Percentiles rank a stretch among this genome's conserved stretches.
Evolutionary conservation across 2,113 vertebrate species (phyloP).

Genomic region (Ramphastos sulfuratus): DNA sequence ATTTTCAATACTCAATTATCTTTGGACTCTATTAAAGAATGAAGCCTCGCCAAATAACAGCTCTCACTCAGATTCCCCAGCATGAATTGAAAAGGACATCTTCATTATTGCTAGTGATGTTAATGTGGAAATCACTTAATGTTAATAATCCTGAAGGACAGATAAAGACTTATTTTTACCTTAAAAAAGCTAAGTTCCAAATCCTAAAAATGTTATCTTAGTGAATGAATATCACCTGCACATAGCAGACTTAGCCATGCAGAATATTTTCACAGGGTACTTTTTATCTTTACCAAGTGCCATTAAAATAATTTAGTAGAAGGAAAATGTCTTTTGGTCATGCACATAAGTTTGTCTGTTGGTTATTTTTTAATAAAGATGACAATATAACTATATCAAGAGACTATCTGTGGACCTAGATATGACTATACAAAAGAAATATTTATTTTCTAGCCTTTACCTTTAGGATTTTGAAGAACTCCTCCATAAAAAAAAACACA

Average conservation of each 20-base stretch:
- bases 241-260: conserved; percentile 35
- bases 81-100: conserved; percentile 65
- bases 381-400: background rate
- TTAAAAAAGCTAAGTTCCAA: conserved; percentile 45
- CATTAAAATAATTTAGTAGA: conserved; percentile 44
- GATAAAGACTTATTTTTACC: conserved; percentile 61
- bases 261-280: conserved; percentile 56
- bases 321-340: conserved; percentile 40
- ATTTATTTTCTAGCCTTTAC: background rate
- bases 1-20: conserved; percentile 72
- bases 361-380: background rate
- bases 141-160: conserved; percentile 63
- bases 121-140: conserved; percentile 65
- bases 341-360: background rate
- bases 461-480: background rate
- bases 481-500: background rate
- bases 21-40: conserved; percentile 64
- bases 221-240: conserved; percentile 49
- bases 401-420: background rate
- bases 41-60: conserved; percentile 59
- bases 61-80: conserved; percentile 50
- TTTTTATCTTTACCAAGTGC: conserved; percentile 38
- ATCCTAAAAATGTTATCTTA: conserved; percentile 61
- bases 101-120: conserved; percentile 70
- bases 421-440: background rate